These are phyloP conservation scores for Myzus persicae DNA, from an alignment of 1,140 invertebrate genomes.

Conservation along the genomic window DNA sequence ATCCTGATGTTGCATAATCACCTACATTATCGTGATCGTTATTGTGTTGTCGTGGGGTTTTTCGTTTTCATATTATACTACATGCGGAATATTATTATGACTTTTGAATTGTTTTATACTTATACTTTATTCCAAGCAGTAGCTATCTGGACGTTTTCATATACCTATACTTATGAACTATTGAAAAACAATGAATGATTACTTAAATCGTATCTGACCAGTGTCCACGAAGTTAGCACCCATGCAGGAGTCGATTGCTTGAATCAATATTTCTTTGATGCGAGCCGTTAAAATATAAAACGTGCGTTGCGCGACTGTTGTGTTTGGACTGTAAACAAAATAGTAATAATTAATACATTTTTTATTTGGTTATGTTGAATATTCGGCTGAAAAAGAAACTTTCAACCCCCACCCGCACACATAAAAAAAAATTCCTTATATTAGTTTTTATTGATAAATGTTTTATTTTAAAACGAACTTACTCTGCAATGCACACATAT, in stretches of 20 bases:
- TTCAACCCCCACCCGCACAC: not conserved
- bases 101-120: not conserved
- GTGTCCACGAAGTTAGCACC: not conserved
- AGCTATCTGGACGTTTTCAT: not conserved
- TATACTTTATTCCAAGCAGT: not conserved
- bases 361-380: not conserved
- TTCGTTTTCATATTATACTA: not conserved
- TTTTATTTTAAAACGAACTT: not conserved
- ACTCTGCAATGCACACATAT: no score
- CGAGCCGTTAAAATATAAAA: not conserved
- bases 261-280: not conserved
- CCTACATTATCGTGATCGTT: not conserved
- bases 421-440: not conserved
- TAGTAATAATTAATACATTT: not conserved
- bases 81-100: not conserved
- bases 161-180: not conserved
- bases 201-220: not conserved
- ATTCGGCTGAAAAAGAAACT: not conserved
- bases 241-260: not conserved
- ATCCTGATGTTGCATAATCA: not conserved
- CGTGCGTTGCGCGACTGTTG: no score
- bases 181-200: not conserved
- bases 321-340: not conserved
- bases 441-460: not conserved
- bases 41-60: not conserved